Evolutionary conservation across 2,797 vertebrate genomes (phyloP), one percentile per base, ranked within the genome.

Genomic region (Myiotriccus ornatus): DNA sequence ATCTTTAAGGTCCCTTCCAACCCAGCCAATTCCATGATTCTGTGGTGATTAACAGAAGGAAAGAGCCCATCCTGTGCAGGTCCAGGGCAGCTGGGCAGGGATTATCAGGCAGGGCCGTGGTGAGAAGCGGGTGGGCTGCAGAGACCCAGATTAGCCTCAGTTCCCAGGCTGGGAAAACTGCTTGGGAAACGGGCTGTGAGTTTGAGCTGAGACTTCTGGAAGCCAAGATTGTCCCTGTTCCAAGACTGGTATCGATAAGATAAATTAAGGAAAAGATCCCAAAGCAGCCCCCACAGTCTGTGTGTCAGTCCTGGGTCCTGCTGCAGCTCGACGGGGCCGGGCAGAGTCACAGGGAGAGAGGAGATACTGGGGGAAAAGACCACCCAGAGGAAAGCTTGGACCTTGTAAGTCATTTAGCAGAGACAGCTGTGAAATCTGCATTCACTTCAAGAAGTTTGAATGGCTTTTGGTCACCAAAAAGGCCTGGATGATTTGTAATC

Each of bases 181-280:
- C 88, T 81, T 91, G 85, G 89, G 89, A 90, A 96, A 62, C 4
- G 21, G 68, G 59, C 64, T 53, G 65, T 30, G 93, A 91, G 57
- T 71, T 25, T n/a, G 69, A 74, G 49, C 73, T 39, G 79, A 35
- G 73, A 22, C 68, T 82, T 21, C 73, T 84, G 74, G 50, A 84
- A 83, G 79, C 81, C 6, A 1, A 50, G 25, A 39, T 46, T 88
- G 91, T 88, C 63, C 55, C 70, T 3, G 28, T 46, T 81, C 91
- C 93, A 95, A 55, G 74, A 27, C 55, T n/a, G 50, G 16, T 79
- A 90, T 73, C 65, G 14, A 14, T 18, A 28, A 86, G 80, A 93
- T 84, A 92, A 93, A 90, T 15, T 2, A 1, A 16, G 62, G 21
- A 23, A 62, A 34, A 53, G 16, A 73, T 21, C 50, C 6, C 63